Percentiles rank a stretch among this genome's conserved stretches.
Conservation (phyloP, 2,888 invertebrate genomes). For the Pollenia labialis region DNA sequence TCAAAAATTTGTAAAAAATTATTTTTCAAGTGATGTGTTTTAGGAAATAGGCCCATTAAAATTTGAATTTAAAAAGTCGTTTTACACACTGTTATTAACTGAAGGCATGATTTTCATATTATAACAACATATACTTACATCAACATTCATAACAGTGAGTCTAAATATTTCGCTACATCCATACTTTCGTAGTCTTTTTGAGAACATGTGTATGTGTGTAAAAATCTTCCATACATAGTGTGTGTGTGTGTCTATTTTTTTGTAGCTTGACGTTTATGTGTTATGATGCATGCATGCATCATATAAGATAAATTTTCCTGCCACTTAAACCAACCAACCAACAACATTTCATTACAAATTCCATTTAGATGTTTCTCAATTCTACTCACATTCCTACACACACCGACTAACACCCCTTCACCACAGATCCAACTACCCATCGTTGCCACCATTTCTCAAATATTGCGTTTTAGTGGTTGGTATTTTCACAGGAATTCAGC, state of each 20-base stretch:
- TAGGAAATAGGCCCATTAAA: neutral
- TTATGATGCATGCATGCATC: constrained; percentile 66
- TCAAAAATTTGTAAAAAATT: too few species aligned
- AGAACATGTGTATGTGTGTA: neutral
- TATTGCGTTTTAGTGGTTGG: constrained; percentile 44
- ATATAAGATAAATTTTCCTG: constrained; percentile 65
- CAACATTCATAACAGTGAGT: neutral
- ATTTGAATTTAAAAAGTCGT: neutral
- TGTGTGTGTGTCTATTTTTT: neutral
- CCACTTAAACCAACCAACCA: constrained; percentile 65
- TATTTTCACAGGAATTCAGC: constrained; percentile 45
- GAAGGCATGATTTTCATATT: constrained; percentile 48
- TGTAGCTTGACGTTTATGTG: constrained; percentile 58
- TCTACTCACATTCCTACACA: constrained; percentile 5
- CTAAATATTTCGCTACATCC: neutral
- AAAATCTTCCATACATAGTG: neutral
- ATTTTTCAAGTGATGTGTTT: too few species aligned
- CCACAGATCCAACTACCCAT: neutral
- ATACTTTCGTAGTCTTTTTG: constrained; percentile 42
- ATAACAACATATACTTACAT: constrained; percentile 31
- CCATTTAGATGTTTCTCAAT: constrained; percentile 37
- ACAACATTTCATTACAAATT: constrained; percentile 62
- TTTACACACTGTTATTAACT: constrained; percentile 23
- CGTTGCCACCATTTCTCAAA: constrained; percentile 15
- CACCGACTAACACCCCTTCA: neutral